Conservation (phyloP, 2,888 invertebrate species). For the Apodemia mormo region DNA sequence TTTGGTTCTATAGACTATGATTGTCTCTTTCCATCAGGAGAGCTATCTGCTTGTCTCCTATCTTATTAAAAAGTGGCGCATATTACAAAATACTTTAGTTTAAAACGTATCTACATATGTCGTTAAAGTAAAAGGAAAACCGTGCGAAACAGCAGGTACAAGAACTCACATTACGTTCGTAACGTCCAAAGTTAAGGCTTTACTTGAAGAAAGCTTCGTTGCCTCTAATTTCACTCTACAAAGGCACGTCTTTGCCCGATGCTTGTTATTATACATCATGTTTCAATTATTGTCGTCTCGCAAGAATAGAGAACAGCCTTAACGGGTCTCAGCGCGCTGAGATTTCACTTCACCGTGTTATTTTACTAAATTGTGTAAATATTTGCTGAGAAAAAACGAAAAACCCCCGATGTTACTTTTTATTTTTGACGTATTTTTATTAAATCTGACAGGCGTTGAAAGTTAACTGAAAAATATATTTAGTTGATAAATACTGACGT, state of each 20-base stretch:
- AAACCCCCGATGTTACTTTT: too few species aligned
- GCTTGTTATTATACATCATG: conserved; percentile 35
- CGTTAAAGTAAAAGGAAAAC: conserved; percentile 2
- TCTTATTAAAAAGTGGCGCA: too few species aligned
- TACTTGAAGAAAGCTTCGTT: conserved; percentile 15
- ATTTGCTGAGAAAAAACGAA: not conserved
- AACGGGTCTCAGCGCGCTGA: conserved; percentile 30
- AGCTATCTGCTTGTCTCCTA: too few species aligned
- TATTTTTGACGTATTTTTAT: too few species aligned
- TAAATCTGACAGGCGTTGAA: too few species aligned
- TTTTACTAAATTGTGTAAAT: conserved; percentile 21
- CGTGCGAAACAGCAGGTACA: conserved; percentile 35
- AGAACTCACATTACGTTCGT: conserved; percentile 21
- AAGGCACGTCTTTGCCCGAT: conserved; percentile 59
- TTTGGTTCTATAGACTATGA: too few species aligned
- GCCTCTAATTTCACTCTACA: conserved; percentile 34
- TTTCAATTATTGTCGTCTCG: conserved; percentile 53
- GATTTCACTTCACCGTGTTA: conserved; percentile 21
- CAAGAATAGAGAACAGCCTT: conserved; percentile 42
- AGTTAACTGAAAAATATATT: too few species aligned
- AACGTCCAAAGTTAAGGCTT: conserved; percentile 16
- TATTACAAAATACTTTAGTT: too few species aligned
- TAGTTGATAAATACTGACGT: too few species aligned
- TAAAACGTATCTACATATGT: too few species aligned
- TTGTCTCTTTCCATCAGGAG: too few species aligned